These are phyloP conservation scores for Drosophila lutescens DNA, from an alignment of 2,888 invertebrate species.

Conservation along the genomic window DNA sequence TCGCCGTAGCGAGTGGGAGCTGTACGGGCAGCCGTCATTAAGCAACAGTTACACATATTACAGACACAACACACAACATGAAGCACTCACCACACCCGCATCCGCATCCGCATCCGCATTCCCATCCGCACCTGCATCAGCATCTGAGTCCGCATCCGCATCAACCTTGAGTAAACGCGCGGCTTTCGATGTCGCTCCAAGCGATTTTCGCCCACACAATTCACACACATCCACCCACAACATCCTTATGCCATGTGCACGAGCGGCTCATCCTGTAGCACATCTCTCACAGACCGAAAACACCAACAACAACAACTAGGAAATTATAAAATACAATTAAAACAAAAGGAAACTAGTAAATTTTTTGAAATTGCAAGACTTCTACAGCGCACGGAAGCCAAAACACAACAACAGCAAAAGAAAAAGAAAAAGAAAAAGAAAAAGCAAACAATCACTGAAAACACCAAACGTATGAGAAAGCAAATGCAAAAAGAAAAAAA, in stretches of 20 bases:
- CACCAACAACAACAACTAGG: conserved; percentile 68
- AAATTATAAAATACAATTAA: conserved; percentile 74
- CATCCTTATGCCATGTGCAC: conserved; percentile 41
- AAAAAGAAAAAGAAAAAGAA: conserved; percentile 25
- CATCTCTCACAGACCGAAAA: conserved; percentile 44
- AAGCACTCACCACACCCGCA: conserved; percentile 33
- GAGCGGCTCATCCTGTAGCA: conserved; percentile 36
- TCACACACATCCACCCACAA: conserved; percentile 19
- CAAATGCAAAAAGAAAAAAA: conserved; percentile 28
- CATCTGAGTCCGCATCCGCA: conserved; percentile 13
- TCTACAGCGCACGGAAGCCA: conserved; percentile 58
- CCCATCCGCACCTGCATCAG: conserved; percentile 1
- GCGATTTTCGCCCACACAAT: conserved; percentile 37
- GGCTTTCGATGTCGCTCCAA: conserved; percentile 31
- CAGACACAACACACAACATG: conserved; percentile 28
- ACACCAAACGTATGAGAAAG: conserved; percentile 35
- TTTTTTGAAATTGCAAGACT: conserved; percentile 64
- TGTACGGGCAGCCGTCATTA: conserved; percentile 40
- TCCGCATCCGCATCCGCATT: conserved; percentile 20
- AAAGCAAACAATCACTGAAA: conserved; percentile 32
- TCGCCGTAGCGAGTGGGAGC: conserved; percentile 34
- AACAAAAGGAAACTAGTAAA: conserved; percentile 68
- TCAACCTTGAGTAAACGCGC: conserved; percentile 41
- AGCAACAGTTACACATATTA: conserved; percentile 31
- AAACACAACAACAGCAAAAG: conserved; percentile 28